These are phyloP conservation scores for Crocidura indochinensis DNA, from an alignment of 2,797 vertebrate species.

Conservation along the genomic window DNA sequence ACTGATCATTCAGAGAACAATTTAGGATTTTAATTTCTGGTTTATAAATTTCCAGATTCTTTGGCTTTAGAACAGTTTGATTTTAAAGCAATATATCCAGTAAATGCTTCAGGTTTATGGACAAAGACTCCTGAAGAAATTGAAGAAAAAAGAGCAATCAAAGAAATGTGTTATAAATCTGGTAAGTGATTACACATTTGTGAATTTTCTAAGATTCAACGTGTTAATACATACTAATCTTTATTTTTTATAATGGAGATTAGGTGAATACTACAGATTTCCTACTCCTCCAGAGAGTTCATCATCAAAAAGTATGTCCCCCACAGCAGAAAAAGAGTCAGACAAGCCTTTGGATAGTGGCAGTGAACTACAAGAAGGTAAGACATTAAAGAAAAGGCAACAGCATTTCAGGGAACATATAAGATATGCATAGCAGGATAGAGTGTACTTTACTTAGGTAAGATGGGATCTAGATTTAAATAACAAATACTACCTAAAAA, in stretches of 20 bases:
- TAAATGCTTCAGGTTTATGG: slow-evolving; percentile 86
- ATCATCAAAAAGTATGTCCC: slow-evolving; percentile 70
- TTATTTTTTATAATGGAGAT: slow-evolving; percentile 57
- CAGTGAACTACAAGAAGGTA: slow-evolving; percentile 88
- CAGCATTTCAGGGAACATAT: slow-evolving; percentile 53
- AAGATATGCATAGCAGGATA: slow-evolving; percentile 27
- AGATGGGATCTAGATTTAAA: neutral
- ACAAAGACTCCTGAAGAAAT: slow-evolving; percentile 87
- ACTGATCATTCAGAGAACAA: slow-evolving; percentile 41
- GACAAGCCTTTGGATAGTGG: slow-evolving; percentile 84
- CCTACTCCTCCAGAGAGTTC: slow-evolving; percentile 75
- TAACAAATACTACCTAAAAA: slow-evolving; percentile 65
- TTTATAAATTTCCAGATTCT: slow-evolving; percentile 80
- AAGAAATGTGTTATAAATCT: slow-evolving; percentile 89
- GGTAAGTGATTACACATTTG: slow-evolving; percentile 85
- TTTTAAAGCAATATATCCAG: slow-evolving; percentile 73
- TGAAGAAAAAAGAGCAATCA: slow-evolving; percentile 90
- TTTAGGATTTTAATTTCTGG: slow-evolving; percentile 74
- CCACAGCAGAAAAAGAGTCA: slow-evolving; percentile 78
- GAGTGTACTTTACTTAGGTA: slow-evolving; percentile 69
- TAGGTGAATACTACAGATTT: slow-evolving; percentile 90
- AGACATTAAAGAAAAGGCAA: slow-evolving; percentile 63
- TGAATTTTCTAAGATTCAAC: slow-evolving; percentile 32
- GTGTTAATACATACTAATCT: slow-evolving; percentile 65
- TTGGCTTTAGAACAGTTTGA: slow-evolving; percentile 75